A percentile compares a stretch with the other conserved stretches of the same genome.
phyloP scores from a whole-genome alignment of 2,888 invertebrate species.

The Yponomeuta cagnagella region DNA sequence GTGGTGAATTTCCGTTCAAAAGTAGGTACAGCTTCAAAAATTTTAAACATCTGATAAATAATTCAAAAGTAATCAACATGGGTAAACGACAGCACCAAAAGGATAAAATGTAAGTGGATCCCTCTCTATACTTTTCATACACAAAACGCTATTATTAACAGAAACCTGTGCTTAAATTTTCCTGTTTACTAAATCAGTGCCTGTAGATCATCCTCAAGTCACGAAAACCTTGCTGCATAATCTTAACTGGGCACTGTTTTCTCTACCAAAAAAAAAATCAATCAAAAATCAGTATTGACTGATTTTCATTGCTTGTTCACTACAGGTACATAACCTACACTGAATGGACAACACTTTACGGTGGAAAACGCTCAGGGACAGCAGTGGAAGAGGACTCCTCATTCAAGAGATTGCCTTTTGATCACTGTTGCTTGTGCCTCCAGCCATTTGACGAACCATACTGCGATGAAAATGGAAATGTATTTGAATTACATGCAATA shows the following conservation, averaged over 20 bases:
- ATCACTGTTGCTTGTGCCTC: constrained; percentile 93
- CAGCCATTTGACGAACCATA: constrained; percentile 95
- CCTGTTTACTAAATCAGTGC: not conserved
- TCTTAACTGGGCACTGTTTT: too few relatives aligned
- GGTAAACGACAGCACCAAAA: constrained; percentile 96
- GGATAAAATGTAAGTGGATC: constrained; percentile 87
- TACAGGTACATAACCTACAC: constrained; percentile 89
- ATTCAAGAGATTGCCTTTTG: constrained; percentile 94
- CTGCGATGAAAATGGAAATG: constrained; percentile 91
- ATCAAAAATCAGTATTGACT: too few relatives aligned
- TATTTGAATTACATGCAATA: constrained; percentile 93
- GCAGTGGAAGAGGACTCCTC: constrained; percentile 83
- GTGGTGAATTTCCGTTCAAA: too few relatives aligned
- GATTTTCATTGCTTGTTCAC: constrained; percentile 17
- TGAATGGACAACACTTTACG: constrained; percentile 93
- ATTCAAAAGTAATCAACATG: constrained; percentile 74
- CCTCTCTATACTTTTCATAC: not conserved
- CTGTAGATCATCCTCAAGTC: not conserved
- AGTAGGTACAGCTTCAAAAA: too few relatives aligned
- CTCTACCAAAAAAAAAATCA: too few relatives aligned
- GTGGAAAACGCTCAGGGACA: constrained; percentile 86
- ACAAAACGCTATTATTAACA: not conserved
- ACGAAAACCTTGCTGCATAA: too few relatives aligned
- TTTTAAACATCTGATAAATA: too few relatives aligned
- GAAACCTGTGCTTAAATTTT: not conserved